phyloP scores from a whole-genome alignment of 2,888 invertebrate genomes.

The Diarsia brunnea region DNA sequence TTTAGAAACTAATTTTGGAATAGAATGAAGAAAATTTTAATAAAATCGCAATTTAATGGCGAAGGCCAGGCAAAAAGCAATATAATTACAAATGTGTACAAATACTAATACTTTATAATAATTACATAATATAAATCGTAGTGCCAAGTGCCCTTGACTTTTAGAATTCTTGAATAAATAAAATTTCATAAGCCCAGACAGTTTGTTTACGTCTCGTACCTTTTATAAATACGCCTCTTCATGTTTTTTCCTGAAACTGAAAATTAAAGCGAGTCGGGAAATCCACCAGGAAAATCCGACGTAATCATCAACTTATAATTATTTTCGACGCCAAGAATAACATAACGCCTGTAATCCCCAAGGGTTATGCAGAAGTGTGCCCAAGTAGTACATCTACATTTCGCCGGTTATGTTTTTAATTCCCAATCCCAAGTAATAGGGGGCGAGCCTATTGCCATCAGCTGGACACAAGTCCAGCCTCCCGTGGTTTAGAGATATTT shows the following conservation, averaged over 20 bases:
- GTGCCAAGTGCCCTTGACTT: constrained; percentile 29
- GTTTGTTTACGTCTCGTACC: constrained; percentile 24
- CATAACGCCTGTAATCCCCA: no score
- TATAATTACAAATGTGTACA: not conserved
- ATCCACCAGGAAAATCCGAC: not conserved
- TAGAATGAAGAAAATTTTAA: not conserved
- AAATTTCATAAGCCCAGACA: not conserved
- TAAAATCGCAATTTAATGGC: constrained; percentile 10
- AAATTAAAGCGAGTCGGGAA: not conserved
- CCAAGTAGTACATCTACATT: no score
- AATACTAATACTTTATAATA: constrained; percentile 14
- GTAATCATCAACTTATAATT: not conserved
- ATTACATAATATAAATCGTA: constrained; percentile 7
- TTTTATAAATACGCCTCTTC: not conserved
- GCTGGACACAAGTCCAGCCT: no score
- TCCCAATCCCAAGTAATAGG: no score
- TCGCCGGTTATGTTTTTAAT: no score
- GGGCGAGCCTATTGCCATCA: no score
- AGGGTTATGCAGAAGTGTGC: no score
- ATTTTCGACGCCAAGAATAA: not conserved
- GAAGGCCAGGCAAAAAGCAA: constrained; percentile 13
- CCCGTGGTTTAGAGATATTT: no score
- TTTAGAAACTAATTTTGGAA: constrained; percentile 22
- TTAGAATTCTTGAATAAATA: constrained; percentile 24
- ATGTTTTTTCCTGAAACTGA: constrained; percentile 8